Evolutionary conservation across 2,888 invertebrate species (phyloP).

Genomic region (Drosophila aldrichi): DNA sequence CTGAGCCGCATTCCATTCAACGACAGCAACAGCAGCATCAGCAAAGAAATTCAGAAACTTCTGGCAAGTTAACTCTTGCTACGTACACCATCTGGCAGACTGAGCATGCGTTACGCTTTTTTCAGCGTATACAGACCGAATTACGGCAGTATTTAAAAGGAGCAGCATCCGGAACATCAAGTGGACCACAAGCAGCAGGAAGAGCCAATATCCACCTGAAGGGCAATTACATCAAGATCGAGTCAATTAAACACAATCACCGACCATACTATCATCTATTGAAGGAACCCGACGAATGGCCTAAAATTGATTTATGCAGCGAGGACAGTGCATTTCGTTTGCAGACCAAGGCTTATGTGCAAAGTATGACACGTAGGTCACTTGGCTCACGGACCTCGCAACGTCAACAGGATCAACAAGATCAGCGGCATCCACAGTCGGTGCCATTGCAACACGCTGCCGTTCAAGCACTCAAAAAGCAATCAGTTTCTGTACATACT

Average conservation of each 20-base stretch:
- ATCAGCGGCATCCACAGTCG: constrained; percentile 21
- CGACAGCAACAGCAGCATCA: constrained; percentile 44
- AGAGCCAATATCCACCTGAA: constrained; percentile 85
- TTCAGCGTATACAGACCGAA: constrained; percentile 87
- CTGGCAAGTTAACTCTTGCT: constrained; percentile 1
- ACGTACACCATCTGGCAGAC: constrained; percentile 87
- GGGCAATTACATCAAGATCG: constrained; percentile 90
- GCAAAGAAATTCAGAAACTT: constrained; percentile 31
- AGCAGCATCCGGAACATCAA: constrained; percentile 26
- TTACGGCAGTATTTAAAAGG: constrained; percentile 72
- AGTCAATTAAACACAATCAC: constrained; percentile 84
- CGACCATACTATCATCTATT: constrained; percentile 85
- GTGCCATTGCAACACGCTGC: constrained; percentile 46
- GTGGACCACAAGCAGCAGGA: constrained; percentile 6
- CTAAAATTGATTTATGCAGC: constrained; percentile 82
- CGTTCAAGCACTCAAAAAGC: constrained; percentile 54
- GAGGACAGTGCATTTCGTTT: constrained; percentile 84
- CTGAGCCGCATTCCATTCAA: constrained; percentile 16
- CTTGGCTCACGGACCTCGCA: constrained; percentile 80
- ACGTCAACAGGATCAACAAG: constrained; percentile 63
- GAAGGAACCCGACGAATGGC: constrained; percentile 84
- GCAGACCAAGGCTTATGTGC: constrained; percentile 50
- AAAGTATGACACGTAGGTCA: constrained; percentile 84
- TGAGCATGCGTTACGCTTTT: constrained; percentile 88
- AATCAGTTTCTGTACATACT: constrained; percentile 35